Evolutionary conservation across 1,140 invertebrate genomes (phyloP).

Genomic region (Drosophila bocki): DNA sequence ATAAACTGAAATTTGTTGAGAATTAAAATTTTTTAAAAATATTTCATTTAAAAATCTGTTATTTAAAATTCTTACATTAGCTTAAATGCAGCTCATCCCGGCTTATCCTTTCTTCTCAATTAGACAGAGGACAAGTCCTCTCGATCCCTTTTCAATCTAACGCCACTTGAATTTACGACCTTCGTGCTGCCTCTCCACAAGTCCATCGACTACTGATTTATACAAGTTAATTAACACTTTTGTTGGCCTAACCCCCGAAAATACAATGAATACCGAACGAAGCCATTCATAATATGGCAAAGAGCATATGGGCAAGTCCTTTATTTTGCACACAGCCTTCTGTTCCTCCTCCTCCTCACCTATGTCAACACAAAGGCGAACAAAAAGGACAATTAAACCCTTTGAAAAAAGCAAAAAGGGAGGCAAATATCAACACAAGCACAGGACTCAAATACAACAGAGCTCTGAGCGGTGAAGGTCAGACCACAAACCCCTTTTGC

Average conservation of each 20-base stretch:
- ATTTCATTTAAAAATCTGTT: neutral
- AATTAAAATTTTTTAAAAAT: neutral
- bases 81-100: neutral
- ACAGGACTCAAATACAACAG: slow-evolving; percentile 27
- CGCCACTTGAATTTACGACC: slow-evolving; percentile 32
- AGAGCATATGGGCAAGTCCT: slow-evolving; percentile 16
- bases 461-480: slow-evolving; percentile 53
- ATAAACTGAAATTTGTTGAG: neutral
- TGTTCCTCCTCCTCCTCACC: slow-evolving; percentile 29
- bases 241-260: slow-evolving; percentile 48
- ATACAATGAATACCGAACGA: slow-evolving; percentile 37
- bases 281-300: slow-evolving; percentile 36
- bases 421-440: slow-evolving; percentile 66
- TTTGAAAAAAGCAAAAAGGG: slow-evolving; percentile 62
- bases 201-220: slow-evolving; percentile 69
- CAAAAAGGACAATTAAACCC: slow-evolving; percentile 81
- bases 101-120: slow-evolving; percentile 22
- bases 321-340: slow-evolving; percentile 22
- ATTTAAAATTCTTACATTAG: neutral
- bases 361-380: slow-evolving; percentile 71
- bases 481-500: slow-evolving; percentile 22
- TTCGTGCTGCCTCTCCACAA: slow-evolving; percentile 18
- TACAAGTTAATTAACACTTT: slow-evolving; percentile 82
- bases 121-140: neutral
- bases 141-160: slow-evolving; percentile 30